phyloP scores from a whole-genome alignment of 2,113 vertebrate genomes.

The Lophotis ruficrista region DNA sequence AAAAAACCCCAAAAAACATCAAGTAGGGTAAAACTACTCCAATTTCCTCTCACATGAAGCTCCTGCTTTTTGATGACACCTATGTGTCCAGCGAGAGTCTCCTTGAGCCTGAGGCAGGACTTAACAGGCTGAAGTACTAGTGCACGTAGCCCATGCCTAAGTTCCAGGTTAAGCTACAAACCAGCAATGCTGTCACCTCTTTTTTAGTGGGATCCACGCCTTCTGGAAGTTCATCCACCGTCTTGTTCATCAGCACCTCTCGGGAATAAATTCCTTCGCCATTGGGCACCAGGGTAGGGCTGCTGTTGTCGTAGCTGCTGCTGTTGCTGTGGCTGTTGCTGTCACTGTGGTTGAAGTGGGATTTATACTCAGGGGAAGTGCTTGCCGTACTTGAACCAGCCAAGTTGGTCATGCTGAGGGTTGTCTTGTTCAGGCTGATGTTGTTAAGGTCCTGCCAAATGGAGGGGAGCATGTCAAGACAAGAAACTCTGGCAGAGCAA shows the following conservation, averaged over 20 bases:
- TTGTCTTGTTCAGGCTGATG: conserved; percentile 62
- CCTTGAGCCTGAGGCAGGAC: background rate
- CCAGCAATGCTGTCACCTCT: conserved; percentile 76
- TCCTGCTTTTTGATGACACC: background rate
- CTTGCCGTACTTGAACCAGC: background rate
- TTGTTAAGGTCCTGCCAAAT: conserved; percentile 79
- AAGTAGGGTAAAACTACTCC: background rate
- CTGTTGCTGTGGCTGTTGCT: background rate
- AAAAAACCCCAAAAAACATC: background rate
- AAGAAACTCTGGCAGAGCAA: background rate
- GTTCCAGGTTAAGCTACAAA: background rate
- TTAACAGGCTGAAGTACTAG: background rate
- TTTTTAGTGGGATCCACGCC: conserved; percentile 82
- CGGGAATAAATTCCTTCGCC: conserved; percentile 39
- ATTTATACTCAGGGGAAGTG: conserved; percentile 10
- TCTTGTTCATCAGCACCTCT: conserved; percentile 76
- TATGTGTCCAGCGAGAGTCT: background rate
- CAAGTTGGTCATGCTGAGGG: conserved; percentile 2
- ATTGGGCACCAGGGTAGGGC: background rate
- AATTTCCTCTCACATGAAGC: background rate
- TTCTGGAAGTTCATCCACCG: conserved; percentile 76
- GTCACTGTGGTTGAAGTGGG: background rate
- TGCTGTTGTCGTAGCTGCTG: background rate
- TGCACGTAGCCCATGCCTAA: background rate
- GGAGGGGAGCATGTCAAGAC: background rate